Evolutionary conservation across 1,140 invertebrate genomes (phyloP), one percentile per base, ranked within the genome.

Genomic region (Phymorhynchus buccinoides): DNA sequence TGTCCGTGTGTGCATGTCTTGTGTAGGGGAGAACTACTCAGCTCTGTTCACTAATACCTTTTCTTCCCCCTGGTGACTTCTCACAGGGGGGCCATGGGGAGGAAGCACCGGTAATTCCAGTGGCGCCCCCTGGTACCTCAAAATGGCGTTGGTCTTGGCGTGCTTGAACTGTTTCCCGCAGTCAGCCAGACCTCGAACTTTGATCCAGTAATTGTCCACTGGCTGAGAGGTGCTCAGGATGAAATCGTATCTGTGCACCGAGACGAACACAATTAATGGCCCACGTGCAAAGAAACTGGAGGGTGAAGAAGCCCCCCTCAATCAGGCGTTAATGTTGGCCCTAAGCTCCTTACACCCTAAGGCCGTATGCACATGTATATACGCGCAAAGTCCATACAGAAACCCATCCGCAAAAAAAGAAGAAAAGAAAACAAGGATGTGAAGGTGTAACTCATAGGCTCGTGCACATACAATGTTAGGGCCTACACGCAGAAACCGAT

Each of bases 161-260:
- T 96, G 95, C 78, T 85, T 89, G 6, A 80, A 95, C 90, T 96
- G 95, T 22, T 79, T 88, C 89, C 96, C 96, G 90, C 97, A 98
- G 90, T 97, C 97, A 95, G 97, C 96, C 7, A 97, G 93, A 1
- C 91, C 91, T 62, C 84, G 96, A 88, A 96, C 96, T 42, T 96
- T 94, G 62, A 98, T 96, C 97, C 97, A 98, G 91, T 98, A 98
- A 75, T 90, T 96, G 44, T 94, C 95, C 2, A 96, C 94, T 3
- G 94, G 92, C 87, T 96, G 95, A 89, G 96, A 95, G 30, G 96
- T 96, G 73, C 96, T 94, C 1, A 98, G 82, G 0, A 98, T 94
- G 89, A 98, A 96, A 90, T 98, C 97, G 90, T 96, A 90, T n/a
- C 90, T 78, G 77, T 1, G n/a, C n/a, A n/a, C n/a, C n/a, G n/a